A percentile compares a stretch with the other conserved stretches of the same genome.
phyloP scores from a whole-genome alignment of 1,140 invertebrate species.

The Physella acuta region DNA sequence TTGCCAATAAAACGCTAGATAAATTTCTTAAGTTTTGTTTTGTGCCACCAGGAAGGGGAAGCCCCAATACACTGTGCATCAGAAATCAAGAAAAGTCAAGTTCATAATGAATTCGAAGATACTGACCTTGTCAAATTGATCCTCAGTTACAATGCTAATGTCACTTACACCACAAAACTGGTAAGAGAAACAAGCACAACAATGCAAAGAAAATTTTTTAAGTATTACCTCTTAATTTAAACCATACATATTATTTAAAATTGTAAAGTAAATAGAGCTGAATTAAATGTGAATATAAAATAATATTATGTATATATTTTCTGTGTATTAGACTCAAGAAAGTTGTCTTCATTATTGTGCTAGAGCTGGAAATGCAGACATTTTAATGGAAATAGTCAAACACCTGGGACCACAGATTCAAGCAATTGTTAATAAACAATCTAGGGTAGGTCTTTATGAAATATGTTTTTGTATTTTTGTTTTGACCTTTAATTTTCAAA shows the following conservation, averaged over 20 bases:
- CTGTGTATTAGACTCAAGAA: conserved; percentile 72
- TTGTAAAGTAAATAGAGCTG: too few species aligned
- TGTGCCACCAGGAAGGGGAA: conserved; percentile 76
- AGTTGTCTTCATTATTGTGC: conserved; percentile 95
- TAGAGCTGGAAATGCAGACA: conserved; percentile 90
- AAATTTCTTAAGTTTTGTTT: neutral
- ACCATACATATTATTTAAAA: too few species aligned
- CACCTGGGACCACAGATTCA: conserved; percentile 86
- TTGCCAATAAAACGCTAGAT: neutral
- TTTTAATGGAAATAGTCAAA: conserved; percentile 88
- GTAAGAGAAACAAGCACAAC: conserved; percentile 59
- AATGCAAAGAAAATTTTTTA: too few species aligned
- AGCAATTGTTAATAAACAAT: conserved; percentile 90
- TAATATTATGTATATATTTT: too few species aligned
- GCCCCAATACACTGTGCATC: conserved; percentile 84
- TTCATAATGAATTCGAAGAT: conserved; percentile 74
- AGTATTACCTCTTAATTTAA: neutral
- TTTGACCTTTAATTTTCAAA: too few species aligned
- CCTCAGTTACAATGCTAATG: conserved; percentile 86
- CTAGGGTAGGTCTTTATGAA: conserved; percentile 60
- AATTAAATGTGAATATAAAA: too few species aligned
- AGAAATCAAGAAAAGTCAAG: conserved; percentile 71
- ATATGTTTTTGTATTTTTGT: too few species aligned
- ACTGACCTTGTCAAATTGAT: conserved; percentile 85
- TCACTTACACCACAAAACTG: conserved; percentile 76